Base-by-base conservation (phyloP, 2,888 invertebrate genomes). In the Lepidocyrtoides sp. region DNA sequence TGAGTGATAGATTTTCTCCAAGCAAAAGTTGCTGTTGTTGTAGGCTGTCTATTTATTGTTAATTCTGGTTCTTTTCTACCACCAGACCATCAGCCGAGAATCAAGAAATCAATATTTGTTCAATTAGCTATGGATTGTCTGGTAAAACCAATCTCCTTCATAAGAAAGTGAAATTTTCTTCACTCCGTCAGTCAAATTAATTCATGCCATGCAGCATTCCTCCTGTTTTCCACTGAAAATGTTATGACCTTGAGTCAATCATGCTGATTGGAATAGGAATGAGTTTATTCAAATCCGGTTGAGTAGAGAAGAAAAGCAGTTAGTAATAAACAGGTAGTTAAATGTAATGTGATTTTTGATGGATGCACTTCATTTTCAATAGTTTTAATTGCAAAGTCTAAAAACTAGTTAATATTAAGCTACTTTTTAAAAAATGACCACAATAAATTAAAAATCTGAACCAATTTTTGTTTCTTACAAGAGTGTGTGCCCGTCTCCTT, bases 21-120 rank as follows among this genome's bases (percentile, higher is more conserved):
- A 20, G n/a, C 48, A 63, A 48, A n/a, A n/a, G n/a, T n/a, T n/a
- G n/a, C n/a, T n/a, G 26, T 44, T n/a, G 57, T 54, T 79, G 57
- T 51, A 51, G 26, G 54, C 63, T 82, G 82, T 82, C 82, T 36
- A 63, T 14, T 57, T 63, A 41, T 23, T 36, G 36, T 48, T 82
- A 41, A 82, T 41, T 63, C 63, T 44, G 82, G 82, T 60, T 84
- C 84, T 86, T 36, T 69, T 82, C 32, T 17, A 57, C 44, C 48
- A 54, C 20, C 41, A 48, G n/a, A n/a, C 48, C 51, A 69, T 36
- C 54, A 51, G 17, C 23, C 79, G 32, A 57, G 29, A 81, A 63
- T 66, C 75, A 79, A 79, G 90, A 90, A 89, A 91, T 91, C 91
- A 91, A 91, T 91, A 89, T 91, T 91, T 91, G 91, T 91, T 85